A percentile compares a stretch with the other conserved stretches of the same genome.
Evolutionary conservation across 1,140 invertebrate genomes (phyloP).

Genomic region (Geopemphigus sp.): DNA sequence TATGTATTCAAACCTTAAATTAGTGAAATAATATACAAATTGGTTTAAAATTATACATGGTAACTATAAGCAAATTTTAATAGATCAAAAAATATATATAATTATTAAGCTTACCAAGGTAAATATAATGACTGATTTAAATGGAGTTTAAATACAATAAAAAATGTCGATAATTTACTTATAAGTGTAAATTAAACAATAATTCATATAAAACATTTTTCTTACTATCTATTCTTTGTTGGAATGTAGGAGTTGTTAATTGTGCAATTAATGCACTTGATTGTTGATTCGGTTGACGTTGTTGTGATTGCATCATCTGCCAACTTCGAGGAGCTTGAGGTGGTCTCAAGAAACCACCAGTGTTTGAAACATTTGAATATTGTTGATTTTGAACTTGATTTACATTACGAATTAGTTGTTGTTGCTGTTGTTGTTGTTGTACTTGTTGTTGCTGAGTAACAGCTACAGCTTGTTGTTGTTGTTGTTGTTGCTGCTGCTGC

Average conservation of each 20-base stretch:
- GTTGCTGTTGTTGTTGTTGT: constrained; percentile 27
- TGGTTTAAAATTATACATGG: too few relatives aligned
- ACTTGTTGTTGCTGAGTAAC: constrained; percentile 51
- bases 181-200: too few relatives aligned
- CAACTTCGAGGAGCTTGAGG: constrained; percentile 42
- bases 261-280: constrained; percentile 44
- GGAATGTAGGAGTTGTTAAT: constrained; percentile 32
- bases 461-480: constrained; percentile 43
- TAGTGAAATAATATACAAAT: too few relatives aligned
- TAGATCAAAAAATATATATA: too few relatives aligned
- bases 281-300: constrained; percentile 47
- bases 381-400: constrained; percentile 47
- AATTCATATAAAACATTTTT: background rate
- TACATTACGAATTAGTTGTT: constrained; percentile 29
- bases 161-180: too few relatives aligned
- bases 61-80: too few relatives aligned
- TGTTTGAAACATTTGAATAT: constrained; percentile 30
- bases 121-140: too few relatives aligned
- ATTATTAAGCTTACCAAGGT: too few relatives aligned
- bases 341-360: constrained; percentile 35
- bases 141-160: too few relatives aligned
- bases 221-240: constrained; percentile 43
- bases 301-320: constrained; percentile 52
- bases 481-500: constrained; percentile 49
- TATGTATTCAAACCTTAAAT: too few relatives aligned